A percentile compares a stretch with the other conserved stretches of the same genome.
phyloP scores from a whole-genome alignment of 2,113 vertebrate species.

The Thalassarche chlororhynchos region DNA sequence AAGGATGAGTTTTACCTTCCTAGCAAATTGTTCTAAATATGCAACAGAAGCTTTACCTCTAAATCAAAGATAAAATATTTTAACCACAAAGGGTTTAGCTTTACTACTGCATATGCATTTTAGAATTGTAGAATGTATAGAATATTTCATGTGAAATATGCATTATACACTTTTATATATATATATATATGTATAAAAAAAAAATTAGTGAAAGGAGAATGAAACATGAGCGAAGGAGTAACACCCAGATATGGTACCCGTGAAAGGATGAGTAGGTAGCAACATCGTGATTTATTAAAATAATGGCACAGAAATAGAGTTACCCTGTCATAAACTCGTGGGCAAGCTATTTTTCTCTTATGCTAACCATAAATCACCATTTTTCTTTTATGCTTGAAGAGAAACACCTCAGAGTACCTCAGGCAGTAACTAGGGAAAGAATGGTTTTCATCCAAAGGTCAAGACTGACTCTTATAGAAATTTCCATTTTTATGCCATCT shows the following conservation, averaged over 20 bases:
- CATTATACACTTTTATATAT: neutral
- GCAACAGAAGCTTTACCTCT: neutral
- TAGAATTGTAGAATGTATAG: neutral
- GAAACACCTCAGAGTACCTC: slow-evolving; percentile 3
- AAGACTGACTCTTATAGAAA: slow-evolving; percentile 44
- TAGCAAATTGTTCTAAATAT: neutral
- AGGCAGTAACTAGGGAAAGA: neutral
- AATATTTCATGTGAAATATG: neutral
- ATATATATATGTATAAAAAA: neutral
- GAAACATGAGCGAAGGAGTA: neutral
- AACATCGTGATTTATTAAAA: slow-evolving; percentile 18
- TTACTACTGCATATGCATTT: neutral
- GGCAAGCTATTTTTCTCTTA: slow-evolving; percentile 25
- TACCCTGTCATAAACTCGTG: neutral
- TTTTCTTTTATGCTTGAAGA: slow-evolving; percentile 36
- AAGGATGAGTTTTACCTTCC: neutral
- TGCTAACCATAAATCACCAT: slow-evolving; percentile 49
- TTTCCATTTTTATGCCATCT: slow-evolving; percentile 69
- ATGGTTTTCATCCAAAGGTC: slow-evolving; percentile 66
- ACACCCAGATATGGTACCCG: neutral
- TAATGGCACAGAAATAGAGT: neutral
- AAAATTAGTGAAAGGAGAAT: neutral
- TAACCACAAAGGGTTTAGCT: neutral
- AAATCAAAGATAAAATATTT: neutral
- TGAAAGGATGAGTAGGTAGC: neutral